Base-by-base conservation (phyloP, 2,888 invertebrate genomes). In the Anaspis maculata region DNA sequence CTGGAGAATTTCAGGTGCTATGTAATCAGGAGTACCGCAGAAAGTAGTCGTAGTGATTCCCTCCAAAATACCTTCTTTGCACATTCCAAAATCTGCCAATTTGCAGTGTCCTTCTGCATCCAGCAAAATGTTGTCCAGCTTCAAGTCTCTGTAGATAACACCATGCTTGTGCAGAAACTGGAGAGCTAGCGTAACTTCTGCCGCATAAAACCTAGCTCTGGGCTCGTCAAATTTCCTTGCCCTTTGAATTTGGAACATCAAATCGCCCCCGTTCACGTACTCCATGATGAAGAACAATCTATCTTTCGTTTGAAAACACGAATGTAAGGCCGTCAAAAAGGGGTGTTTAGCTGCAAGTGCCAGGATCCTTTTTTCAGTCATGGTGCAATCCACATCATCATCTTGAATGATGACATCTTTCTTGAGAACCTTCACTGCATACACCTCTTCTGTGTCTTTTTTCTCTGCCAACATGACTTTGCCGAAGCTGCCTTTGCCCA, bases 1-100 rank as follows among this genome's bases (percentile, higher is more conserved):
- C 50, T 65, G 64, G 31, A 66, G 48, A 33, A 64, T 63, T 45
- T 96, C 96, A 2, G 97, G 97, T 21, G 97, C 97, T 48, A 98
- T 98, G 66, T 98, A 98, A 67, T 98, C 97, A 2, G 96, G 96
- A 23, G 96, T 97, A n/a, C 97, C 97, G 67, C 97, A 98, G 69
- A 98, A 98, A 1, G 97, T 98, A 24, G 91, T 87, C 3, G 95
- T 96, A 13, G 91, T 83, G 32, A 77, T 76, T 14, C 89, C 91
- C 48, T 89, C 89, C 30, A 76, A 62, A 55, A 95, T 91, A 30
- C 86, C 86, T 67, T 96, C 96, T 69, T 98, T 98, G 72, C 97
- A 98, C 63, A 63, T 63, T 58, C 97, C 98, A 66, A 92, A 92
- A 69, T 92, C 91, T 2, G 91, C 91, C 34, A 92, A 73, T 69